These are phyloP conservation scores for Tadarida brasiliensis DNA, from an alignment of 2,797 vertebrate genomes.

Conservation along the genomic window DNA sequence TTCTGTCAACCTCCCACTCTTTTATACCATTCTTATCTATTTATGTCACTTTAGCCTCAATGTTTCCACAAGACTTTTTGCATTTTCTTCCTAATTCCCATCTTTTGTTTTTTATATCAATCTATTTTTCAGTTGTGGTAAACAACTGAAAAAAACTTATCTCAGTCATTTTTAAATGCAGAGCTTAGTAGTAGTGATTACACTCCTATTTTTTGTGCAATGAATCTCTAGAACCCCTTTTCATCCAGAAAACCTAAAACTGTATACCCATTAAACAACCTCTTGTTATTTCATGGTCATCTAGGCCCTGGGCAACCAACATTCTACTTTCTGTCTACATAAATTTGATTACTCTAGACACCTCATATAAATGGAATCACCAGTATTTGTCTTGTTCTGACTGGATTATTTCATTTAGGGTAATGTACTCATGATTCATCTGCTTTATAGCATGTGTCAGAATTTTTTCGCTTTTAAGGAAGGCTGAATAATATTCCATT, in stretches of 20 bases:
- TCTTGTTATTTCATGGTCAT: neutral
- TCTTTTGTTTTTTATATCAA: neutral
- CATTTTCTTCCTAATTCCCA: neutral
- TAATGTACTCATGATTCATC: neutral
- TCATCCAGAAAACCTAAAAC: neutral
- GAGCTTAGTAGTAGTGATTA: neutral
- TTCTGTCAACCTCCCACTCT: neutral
- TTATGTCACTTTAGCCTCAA: neutral
- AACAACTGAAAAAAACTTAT: neutral
- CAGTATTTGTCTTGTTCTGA: neutral
- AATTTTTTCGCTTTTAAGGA: neutral
- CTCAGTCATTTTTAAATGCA: neutral
- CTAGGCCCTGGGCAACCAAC: rapidly evolving
- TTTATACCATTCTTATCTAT: neutral
- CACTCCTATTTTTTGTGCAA: neutral
- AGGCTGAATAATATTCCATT: neutral
- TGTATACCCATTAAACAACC: neutral
- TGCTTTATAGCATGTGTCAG: too few species aligned
- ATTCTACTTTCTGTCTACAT: neutral
- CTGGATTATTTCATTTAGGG: neutral
- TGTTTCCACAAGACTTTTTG: neutral
- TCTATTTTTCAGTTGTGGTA: neutral
- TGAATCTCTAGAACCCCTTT: neutral
- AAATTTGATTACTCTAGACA: neutral
- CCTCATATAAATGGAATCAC: neutral